A percentile compares a stretch with the other conserved stretches of the same genome.
Conservation (phyloP, 2,113 vertebrate genomes). For the Asarcornis scutulata region DNA sequence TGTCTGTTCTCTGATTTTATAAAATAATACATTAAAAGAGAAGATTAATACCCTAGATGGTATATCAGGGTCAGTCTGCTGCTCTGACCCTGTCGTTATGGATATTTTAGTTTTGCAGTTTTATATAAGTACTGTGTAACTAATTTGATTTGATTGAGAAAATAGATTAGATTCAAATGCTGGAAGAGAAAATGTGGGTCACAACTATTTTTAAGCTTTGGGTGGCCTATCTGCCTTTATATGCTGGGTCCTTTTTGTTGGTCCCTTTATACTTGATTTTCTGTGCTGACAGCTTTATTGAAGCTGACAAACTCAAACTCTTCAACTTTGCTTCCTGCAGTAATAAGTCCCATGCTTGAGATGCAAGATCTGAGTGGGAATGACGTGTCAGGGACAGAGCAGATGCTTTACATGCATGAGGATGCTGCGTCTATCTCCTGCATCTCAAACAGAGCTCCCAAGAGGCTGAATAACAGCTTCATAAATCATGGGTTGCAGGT, state of each 20-base stretch:
- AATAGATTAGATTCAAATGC: background rate
- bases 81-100: background rate
- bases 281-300: constrained; percentile 3
- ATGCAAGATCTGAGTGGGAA: background rate
- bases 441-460: constrained; percentile 36
- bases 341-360: background rate
- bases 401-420: constrained; percentile 39
- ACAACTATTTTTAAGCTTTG: background rate
- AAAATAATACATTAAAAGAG: background rate
- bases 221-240: background rate
- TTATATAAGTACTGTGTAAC: background rate
- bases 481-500: constrained; percentile 40
- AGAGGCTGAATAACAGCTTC: constrained; percentile 34
- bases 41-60: constrained; percentile 11
- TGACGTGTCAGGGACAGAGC: background rate
- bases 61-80: background rate
- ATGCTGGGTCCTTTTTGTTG: background rate
- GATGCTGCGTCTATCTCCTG: background rate
- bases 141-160: background rate
- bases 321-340: background rate
- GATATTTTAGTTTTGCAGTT: background rate
- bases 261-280: background rate
- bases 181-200: background rate
- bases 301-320: background rate
- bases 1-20: background rate